Base-by-base conservation (phyloP, 2,888 invertebrate species). In the Incurvaria masculella region DNA sequence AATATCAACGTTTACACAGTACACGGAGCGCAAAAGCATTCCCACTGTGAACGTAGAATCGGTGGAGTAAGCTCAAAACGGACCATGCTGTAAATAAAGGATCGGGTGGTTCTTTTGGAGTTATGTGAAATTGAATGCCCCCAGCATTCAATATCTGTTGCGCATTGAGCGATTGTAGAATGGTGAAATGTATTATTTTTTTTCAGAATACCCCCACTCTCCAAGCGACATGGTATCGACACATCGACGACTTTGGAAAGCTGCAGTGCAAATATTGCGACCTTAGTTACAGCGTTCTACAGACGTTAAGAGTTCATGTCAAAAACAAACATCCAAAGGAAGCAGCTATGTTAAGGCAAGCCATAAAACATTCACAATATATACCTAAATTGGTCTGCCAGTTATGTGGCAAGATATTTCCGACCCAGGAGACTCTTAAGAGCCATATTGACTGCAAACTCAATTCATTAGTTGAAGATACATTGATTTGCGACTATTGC, bases 261-360 rank as follows among this genome's bases (percentile, higher is more conserved):
- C 58, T 55, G 51, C 18, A 55, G 2, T 65, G 65, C 45, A 58
- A 53, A 49, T 65, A 58, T 45, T 69, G 68, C 49, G 55, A 63
- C 8, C 53, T 56, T 2, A 53, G 56, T 6, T 68, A 68, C 48
- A 51, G 53, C 1, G 59, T 57, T 0, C 39, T 52, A 2, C 58
- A 61, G 47, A 59, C 60, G 8, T 21, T 65, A 41, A 51, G 61
- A 14, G 48, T 55, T 40, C 65, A 65, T 44, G 52, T 60, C 1
- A 56, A 53, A 50, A 53, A n/a, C 0, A 63, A 62, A 53, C 64
- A 64, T 48, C 50, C 58, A 1, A 27, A 49, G 1, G 46, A 59
- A 42, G 58, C 55, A 4, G 27, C 18, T 2, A 5, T 46, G 5
- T 21, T 65, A 14, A 58, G 54, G 52, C 49, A 42, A 2, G 41